Evolutionary conservation across 2,888 invertebrate genomes (phyloP).

Genomic region (Caenorhabditis virilis): DNA sequence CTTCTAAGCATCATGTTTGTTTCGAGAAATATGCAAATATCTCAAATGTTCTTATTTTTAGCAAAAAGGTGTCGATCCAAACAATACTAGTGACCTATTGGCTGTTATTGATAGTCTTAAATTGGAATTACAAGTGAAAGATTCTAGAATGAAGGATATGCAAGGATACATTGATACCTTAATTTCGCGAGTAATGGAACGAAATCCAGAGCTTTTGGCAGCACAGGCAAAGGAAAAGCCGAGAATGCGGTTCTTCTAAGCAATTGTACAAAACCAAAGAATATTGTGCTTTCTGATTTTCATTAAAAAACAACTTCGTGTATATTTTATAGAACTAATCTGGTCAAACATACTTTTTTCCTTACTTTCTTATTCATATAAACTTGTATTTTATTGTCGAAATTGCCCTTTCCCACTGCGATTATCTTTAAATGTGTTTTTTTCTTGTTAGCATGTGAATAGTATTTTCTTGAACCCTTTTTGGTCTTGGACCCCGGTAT

Average conservation of each 20-base stretch:
- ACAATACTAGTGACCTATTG: slow-evolving; percentile 45
- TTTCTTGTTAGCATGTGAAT: no score
- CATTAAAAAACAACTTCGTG: background rate
- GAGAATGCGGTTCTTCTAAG: slow-evolving; percentile 30
- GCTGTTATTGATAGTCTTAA: slow-evolving; percentile 58
- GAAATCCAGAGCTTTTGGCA: slow-evolving; percentile 47
- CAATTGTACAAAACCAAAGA: background rate
- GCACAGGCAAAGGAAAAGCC: slow-evolving; percentile 23
- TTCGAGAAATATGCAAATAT: background rate
- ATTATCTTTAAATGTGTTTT: no score
- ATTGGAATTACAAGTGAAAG: slow-evolving; percentile 56
- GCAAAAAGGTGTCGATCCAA: slow-evolving; percentile 17
- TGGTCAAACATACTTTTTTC: no score
- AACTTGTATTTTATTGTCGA: no score
- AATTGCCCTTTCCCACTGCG: no score
- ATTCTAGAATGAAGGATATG: slow-evolving; percentile 48
- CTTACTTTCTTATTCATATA: no score
- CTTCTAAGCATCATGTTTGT: slow-evolving; percentile 27
- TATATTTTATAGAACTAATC: background rate
- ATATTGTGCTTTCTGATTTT: background rate
- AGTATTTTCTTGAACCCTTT: no score
- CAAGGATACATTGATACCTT: slow-evolving; percentile 45
- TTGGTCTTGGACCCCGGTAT: no score
- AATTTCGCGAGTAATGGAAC: slow-evolving; percentile 48
- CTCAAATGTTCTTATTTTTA: background rate